Evolutionary conservation across 2,888 invertebrate genomes (phyloP), one percentile per base, ranked within the genome.

Genomic region (Ormyrus pomaceus): DNA sequence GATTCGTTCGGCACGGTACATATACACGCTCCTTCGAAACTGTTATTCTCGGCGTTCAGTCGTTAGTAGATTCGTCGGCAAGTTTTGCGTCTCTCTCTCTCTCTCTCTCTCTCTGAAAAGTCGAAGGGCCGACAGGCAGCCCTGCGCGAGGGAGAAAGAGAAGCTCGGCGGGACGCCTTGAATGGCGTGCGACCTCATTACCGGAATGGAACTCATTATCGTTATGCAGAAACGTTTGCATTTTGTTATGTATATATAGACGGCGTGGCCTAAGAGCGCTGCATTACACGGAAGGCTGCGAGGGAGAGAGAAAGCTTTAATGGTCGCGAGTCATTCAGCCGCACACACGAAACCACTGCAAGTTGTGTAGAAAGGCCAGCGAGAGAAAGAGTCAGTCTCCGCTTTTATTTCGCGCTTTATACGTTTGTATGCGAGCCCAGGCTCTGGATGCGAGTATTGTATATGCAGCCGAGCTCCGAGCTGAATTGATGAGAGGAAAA

Each of bases 181-280:
- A 82, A 73, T 73, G 82, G 82, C 76, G 73, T 79, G 88, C 88
- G 88, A 89, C 89, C 89, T 89, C 88, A 88, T 89, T 89, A 89
- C 87, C 85, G 87, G 87, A 89, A 89, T 88, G 87, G 86, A 84
- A 87, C 87, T 89, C 89, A 87, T 89, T 89, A 89, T 86, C 87
- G 88, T 87, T 85, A 86, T 84, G 84, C 83, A 85, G 83, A 81
- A 83, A 84, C 84, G 84, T 83, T 86, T 85, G 85, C 86, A 85
- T 85, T 86, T 85, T 86, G 82, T 85, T 85, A 83, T 64, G 53
- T 59, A 7, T 34, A 45, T 46, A 46, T 53, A 51, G 34, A 48
- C 34, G 34, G 34, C 34, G 13, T n/a, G 53, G 34, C 13, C 34
- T 4, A 34, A 34, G 7, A 34, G 53, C 13, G 13, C 3, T 19